Evolutionary conservation across 35 echinoderm and acorn worm genomes (phyloP).

Genomic region (Anneissia japonica): DNA sequence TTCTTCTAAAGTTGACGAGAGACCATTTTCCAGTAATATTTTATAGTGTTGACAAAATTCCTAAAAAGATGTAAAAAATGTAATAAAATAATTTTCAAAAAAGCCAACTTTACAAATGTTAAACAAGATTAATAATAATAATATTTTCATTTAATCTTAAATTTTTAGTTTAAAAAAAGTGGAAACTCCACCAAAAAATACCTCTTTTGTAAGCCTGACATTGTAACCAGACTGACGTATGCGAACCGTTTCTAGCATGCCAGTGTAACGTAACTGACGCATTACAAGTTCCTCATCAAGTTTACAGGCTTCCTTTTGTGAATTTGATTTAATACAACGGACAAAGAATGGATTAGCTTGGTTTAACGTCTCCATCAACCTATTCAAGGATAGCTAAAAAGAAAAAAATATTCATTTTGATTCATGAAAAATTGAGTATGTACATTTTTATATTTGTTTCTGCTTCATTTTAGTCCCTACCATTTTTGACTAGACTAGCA

Average conservation of each 20-base stretch:
- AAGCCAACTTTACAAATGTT: too few species aligned
- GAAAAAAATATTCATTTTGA: not conserved
- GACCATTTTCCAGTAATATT: constrained; percentile 63
- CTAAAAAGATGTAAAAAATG: constrained; percentile 21
- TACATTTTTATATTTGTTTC: too few species aligned
- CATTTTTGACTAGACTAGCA: too few species aligned
- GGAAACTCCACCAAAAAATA: not conserved
- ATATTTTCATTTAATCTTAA: not conserved
- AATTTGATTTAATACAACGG: constrained; percentile 97
- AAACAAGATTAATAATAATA: not conserved
- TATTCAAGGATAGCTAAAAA: constrained; percentile 66
- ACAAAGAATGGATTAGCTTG: constrained; percentile 97
- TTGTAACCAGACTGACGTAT: constrained; percentile 96
- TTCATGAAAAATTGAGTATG: too few species aligned
- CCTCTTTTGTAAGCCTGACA: constrained; percentile 92
- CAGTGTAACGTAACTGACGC: constrained; percentile 89
- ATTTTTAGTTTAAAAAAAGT: not conserved
- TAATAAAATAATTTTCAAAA: not conserved
- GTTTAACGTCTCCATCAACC: constrained; percentile 94
- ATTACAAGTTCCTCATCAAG: constrained; percentile 80
- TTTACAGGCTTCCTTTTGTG: constrained; percentile 72
- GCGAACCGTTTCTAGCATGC: constrained; percentile 92
- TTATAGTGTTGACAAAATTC: constrained; percentile 93
- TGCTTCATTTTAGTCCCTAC: too few species aligned
- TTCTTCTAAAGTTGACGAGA: constrained; percentile 46